These are phyloP conservation scores for Apoda limacodes DNA, from an alignment of 2,888 invertebrate species.

Conservation along the genomic window DNA sequence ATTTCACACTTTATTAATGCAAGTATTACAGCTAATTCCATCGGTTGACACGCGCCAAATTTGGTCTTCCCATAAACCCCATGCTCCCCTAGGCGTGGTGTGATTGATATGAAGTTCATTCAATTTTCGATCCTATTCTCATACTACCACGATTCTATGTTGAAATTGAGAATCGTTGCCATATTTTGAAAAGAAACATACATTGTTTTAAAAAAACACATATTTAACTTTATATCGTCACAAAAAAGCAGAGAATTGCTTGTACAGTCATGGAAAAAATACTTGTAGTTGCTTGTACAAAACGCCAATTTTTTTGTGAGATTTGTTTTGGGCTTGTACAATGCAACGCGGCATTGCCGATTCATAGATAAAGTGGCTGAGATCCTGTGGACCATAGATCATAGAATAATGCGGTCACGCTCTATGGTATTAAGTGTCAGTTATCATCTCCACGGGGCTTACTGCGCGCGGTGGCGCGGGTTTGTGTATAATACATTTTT, in stretches of 20 bases:
- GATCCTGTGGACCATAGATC: slow-evolving; percentile 61
- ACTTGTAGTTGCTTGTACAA: slow-evolving; percentile 38
- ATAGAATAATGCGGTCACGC: slow-evolving; percentile 67
- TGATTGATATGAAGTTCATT: slow-evolving; percentile 24
- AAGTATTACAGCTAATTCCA: slow-evolving; percentile 67
- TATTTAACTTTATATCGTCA: too few species aligned
- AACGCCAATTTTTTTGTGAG: too few species aligned
- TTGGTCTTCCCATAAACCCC: slow-evolving; percentile 59
- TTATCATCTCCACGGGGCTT: slow-evolving; percentile 67
- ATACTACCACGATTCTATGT: too few species aligned
- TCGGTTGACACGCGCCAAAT: slow-evolving; percentile 65
- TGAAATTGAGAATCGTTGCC: too few species aligned
- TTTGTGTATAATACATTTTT: slow-evolving; percentile 53
- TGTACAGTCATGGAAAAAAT: slow-evolving; percentile 33
- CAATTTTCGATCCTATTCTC: slow-evolving; percentile 32
- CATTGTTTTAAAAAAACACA: too few species aligned
- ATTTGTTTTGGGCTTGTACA: too few species aligned
- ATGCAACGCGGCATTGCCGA: slow-evolving; percentile 31
- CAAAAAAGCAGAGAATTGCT: too few species aligned
- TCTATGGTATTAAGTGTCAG: slow-evolving; percentile 68
- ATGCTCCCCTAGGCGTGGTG: slow-evolving; percentile 28
- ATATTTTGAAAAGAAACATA: too few species aligned
- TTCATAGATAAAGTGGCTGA: slow-evolving; percentile 59
- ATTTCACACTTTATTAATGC: slow-evolving; percentile 71
- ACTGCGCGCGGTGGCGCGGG: too few species aligned